phyloP scores from a whole-genome alignment of 2,888 invertebrate species.

The Schizotus pectinicornis region DNA sequence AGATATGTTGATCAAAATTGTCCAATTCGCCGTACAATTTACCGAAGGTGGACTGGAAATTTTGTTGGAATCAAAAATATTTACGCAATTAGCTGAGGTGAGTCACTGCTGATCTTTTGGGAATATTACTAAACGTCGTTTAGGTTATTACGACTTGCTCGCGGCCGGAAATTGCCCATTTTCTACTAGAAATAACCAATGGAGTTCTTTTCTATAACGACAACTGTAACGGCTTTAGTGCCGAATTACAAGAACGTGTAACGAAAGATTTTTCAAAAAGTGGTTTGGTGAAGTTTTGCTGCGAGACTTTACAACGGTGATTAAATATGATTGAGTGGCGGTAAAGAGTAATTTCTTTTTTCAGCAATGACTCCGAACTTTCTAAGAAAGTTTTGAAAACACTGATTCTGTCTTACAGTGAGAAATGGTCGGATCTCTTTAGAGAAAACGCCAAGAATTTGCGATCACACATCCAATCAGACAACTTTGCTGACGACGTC shows the following conservation, averaged over 20 bases:
- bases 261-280: conserved; percentile 28
- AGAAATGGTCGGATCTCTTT: too few species aligned
- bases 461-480: too few species aligned
- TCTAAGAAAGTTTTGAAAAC: not conserved
- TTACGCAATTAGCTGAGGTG: conserved; percentile 38
- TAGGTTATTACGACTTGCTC: conserved; percentile 23
- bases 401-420: not conserved
- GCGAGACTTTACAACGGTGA: conserved; percentile 30
- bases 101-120: conserved; percentile 1
- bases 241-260: conserved; percentile 27
- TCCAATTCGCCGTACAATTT: conserved; percentile 50
- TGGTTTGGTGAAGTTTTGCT: conserved; percentile 31
- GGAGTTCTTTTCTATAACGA: conserved; percentile 38
- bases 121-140: conserved; percentile 20
- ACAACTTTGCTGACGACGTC: too few species aligned
- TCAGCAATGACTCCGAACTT: too few species aligned
- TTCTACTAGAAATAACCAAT: conserved; percentile 14
- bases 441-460: too few species aligned
- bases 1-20: conserved; percentile 47
- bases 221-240: conserved; percentile 30
- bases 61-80: conserved; percentile 47
- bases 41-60: conserved; percentile 46
- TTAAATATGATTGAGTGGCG: too few species aligned
- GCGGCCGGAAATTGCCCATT: conserved; percentile 13
- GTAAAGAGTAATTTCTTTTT: too few species aligned